Evolutionary conservation across 1,140 invertebrate species (phyloP), one percentile per base, ranked within the genome.

Genomic region (Drosophila pruinosa): DNA sequence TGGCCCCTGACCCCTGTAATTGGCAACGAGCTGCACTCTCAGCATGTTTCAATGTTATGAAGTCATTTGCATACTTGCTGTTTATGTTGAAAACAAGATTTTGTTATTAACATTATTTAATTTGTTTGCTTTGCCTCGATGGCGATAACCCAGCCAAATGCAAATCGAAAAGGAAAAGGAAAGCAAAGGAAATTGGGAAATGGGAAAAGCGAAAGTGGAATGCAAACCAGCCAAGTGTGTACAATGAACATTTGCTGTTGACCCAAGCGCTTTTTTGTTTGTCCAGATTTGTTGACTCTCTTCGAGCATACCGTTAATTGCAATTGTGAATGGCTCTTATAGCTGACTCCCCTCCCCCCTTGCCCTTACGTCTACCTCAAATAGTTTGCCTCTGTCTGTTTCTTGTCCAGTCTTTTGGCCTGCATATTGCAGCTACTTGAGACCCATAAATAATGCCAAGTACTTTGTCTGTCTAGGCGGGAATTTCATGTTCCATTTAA

Each of bases 71-170:
- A 88, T 88, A 88, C 82, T 88, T 82, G 72, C 73, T 88, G 82
- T 88, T 88, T 88, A 82, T 82, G 71, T 78, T 88, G 78, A 82
- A 82, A 88, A 89, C 82, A 82, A 82, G 82, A 88, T 88, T 88
- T 88, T 64, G 82, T 88, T 88, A 78, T 88, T 88, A 88, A 88
- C 82, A 89, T 88, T 88, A 67, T 80, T 88, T 88, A 88, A 88
- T 88, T 88, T 88, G 82, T 88, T 88, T 89, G 75, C 78, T 58
- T 62, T 62, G 56, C 54, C 52, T 28, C 43, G 53, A 52, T 63
- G 58, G 64, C 53, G 22, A 15, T 48, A 64, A 43, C 12, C 34
- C 8, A 26, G 36, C 10, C 39, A 47, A 57, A 47, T 57, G 63
- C 47, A 50, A 50, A 50, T 50, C 26, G 14, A 50, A 50, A 39